Base-by-base conservation (phyloP, 2,113 vertebrate genomes). In the Verasper variegatus region DNA sequence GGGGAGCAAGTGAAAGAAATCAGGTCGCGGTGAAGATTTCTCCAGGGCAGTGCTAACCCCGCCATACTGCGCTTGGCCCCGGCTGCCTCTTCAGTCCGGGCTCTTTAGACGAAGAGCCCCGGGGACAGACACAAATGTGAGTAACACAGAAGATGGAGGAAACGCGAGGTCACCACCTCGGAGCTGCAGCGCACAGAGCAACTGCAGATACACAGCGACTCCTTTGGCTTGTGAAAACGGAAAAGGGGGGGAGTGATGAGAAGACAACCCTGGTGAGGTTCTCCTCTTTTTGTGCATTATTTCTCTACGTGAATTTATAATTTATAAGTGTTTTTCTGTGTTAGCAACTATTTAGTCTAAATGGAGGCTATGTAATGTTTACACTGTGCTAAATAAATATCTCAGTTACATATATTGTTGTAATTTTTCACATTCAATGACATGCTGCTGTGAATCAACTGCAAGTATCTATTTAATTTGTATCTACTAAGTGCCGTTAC, bases 1-100 rank as follows among this genome's bases (percentile, higher is more conserved):
- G 61, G 64, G 71, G 58, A 79, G 83, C 56, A 72, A 61, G 35
- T 54, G 42, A 67, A 56, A 71, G 55, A 79, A 86, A 93, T 81
- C 80, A 90, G 90, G 92, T 89, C 84, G 63, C 73, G 9, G 58
- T 52, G 86, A 75, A 71, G 78, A 86, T 84, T 87, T 88, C 92
- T 91, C 81, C 82, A 68, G 91, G 87, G 88, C 71, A 81, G 61
- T 80, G 82, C 89, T 87, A 75, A 92, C 91, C 84, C 64, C 65
- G 23, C 73, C 81, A 64, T 80, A 71, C 86, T 67, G 83, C 2
- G 60, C 80, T 80, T 75, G 87, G 88, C 84, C 82, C 81, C 60
- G 73, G 55, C 80, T 77, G 83, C 78, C 82, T 81, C 73, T 78
- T 64, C 75, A 49, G 76, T 37, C 54, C 61, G 2, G 76, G 75